phyloP scores from a whole-genome alignment of 2,888 invertebrate species.

The Dilophus febrilis region DNA sequence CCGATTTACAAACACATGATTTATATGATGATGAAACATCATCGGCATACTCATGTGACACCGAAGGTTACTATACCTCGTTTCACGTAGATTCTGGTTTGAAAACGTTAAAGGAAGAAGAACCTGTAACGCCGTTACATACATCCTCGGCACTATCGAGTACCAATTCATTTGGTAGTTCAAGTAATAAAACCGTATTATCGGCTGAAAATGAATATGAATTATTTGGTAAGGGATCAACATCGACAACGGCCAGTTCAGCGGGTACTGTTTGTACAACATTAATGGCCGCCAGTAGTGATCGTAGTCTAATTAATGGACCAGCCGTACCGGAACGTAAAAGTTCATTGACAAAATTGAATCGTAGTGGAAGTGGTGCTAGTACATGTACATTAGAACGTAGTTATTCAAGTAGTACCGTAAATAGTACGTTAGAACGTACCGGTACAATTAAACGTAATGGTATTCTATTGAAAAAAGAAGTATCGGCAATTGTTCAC shows the following conservation, averaged over 20 bases:
- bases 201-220: slow-evolving; percentile 80
- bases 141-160: slow-evolving; percentile 43
- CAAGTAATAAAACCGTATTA: slow-evolving; percentile 49
- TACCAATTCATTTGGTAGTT: slow-evolving; percentile 50
- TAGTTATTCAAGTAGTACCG: slow-evolving; percentile 31
- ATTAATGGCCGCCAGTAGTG: slow-evolving; percentile 49
- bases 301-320: slow-evolving; percentile 41
- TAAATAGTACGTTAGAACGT: slow-evolving; percentile 28
- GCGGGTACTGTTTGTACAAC: slow-evolving; percentile 82
- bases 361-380: slow-evolving; percentile 35
- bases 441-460: slow-evolving; percentile 32
- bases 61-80: slow-evolving; percentile 94
- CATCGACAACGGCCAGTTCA: slow-evolving; percentile 78
- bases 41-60: slow-evolving; percentile 88
- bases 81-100: slow-evolving; percentile 93
- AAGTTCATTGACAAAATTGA: slow-evolving; percentile 50
- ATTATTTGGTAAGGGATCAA: slow-evolving; percentile 78
- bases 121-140: slow-evolving; percentile 55
- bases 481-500: slow-evolving; percentile 42
- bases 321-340: slow-evolving; percentile 72
- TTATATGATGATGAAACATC: slow-evolving; percentile 70
- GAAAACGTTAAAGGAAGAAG: slow-evolving; percentile 65
- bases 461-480: slow-evolving; percentile 28
- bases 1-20: slow-evolving; percentile 59
- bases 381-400: slow-evolving; percentile 40